phyloP scores from a whole-genome alignment of 2,113 vertebrate genomes.

The Tragelaphus buxtoni region DNA sequence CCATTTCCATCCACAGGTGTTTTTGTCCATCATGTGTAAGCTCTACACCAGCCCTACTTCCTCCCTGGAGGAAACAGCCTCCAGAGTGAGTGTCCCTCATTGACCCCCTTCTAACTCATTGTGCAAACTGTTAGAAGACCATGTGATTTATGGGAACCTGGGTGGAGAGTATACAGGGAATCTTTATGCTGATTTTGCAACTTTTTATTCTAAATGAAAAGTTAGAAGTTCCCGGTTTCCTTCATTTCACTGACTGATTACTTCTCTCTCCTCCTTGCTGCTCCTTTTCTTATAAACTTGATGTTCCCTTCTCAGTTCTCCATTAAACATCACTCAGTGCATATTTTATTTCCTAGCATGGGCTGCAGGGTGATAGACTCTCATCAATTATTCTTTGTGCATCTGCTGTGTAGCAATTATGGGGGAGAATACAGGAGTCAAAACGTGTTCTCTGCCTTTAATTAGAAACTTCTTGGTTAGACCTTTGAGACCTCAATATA shows the following conservation, averaged over 20 bases:
- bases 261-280: not conserved
- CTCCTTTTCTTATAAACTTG: not conserved
- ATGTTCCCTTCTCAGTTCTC: not conserved
- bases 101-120: not conserved
- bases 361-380: not conserved
- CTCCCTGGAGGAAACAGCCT: not conserved
- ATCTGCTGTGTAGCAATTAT: not conserved
- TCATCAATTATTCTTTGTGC: not conserved
- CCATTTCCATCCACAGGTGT: not conserved
- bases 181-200: not conserved
- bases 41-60: fast-evolving
- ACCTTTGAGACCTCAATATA: not conserved
- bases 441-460: not conserved
- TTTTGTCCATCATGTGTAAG: not conserved
- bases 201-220: not conserved
- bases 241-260: not conserved
- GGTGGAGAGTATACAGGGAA: not conserved
- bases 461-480: not conserved
- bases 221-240: not conserved
- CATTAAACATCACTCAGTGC: not conserved
- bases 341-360: not conserved
- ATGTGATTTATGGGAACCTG: not conserved
- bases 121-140: not conserved
- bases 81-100: not conserved
- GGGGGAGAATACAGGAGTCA: not conserved